A percentile compares a stretch with the other conserved stretches of the same genome.
Conservation (phyloP, 2,113 vertebrate genomes). For the Gobius niger region DNA sequence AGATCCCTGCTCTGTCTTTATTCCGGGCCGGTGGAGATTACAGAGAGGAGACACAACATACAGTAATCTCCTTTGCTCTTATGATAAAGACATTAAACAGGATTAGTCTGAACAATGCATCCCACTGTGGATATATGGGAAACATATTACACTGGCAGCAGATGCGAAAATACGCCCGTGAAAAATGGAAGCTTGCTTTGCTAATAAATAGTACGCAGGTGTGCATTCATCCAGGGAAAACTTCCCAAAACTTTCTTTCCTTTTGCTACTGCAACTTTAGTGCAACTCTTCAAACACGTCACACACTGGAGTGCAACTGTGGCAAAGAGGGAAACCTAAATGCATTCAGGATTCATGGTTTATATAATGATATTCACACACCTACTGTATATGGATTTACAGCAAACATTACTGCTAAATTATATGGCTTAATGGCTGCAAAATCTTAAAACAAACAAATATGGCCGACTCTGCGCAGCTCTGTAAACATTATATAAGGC, state of each 20-base stretch:
- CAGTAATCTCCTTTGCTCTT: conserved; percentile 22
- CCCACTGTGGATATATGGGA: conserved; percentile 18
- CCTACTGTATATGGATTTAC: too few relatives aligned
- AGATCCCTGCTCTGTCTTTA: conserved; percentile 23
- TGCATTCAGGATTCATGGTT: too few relatives aligned
- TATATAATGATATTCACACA: too few relatives aligned
- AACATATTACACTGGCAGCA: background rate
- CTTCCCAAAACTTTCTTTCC: background rate
- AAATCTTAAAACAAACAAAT: too few relatives aligned
- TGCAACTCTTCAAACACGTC: too few relatives aligned
- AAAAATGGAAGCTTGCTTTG: background rate
- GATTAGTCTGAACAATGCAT: conserved; percentile 49
- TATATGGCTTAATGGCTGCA: too few relatives aligned
- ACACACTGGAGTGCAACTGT: too few relatives aligned
- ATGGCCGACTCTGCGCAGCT: background rate
- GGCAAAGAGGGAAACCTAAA: too few relatives aligned
- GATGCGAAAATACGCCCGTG: background rate
- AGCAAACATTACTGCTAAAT: too few relatives aligned
- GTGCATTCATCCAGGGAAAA: background rate
- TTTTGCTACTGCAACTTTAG: too few relatives aligned
- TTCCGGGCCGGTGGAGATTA: conserved; percentile 14
- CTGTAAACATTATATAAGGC: conserved; percentile 39
- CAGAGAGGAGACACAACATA: conserved; percentile 22
- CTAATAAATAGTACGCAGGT: background rate
- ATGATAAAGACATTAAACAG: conserved; percentile 45